These are phyloP conservation scores for Alca torda DNA, from an alignment of 2,797 vertebrate species.

Conservation along the genomic window DNA sequence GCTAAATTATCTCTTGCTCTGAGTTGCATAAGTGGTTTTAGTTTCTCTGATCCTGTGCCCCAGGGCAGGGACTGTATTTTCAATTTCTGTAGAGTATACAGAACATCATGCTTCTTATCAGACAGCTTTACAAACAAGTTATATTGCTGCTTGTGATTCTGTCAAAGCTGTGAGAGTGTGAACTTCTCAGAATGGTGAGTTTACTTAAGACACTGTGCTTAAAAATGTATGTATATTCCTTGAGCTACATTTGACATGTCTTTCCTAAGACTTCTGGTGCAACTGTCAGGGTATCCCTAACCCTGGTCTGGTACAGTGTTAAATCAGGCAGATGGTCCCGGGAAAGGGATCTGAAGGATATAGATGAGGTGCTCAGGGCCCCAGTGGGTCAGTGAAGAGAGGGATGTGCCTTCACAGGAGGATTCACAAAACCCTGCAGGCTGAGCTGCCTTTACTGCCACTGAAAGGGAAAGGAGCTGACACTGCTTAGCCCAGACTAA, in stretches of 20 bases:
- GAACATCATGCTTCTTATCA: not conserved
- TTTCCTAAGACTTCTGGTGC: not conserved
- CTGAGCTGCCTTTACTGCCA: not conserved
- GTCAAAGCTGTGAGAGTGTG: not conserved
- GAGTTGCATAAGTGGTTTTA: not conserved
- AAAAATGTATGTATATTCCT: not conserved
- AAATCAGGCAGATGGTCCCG: not conserved
- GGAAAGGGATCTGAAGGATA: not conserved
- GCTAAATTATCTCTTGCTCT: not conserved
- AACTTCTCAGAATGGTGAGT: not conserved
- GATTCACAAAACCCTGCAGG: not conserved
- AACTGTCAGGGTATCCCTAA: not conserved
- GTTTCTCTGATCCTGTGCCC: not conserved
- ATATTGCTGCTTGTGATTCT: not conserved
- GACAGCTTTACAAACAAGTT: constrained; percentile 18
- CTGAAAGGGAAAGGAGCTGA: not conserved
- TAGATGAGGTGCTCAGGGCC: not conserved
- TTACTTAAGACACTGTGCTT: not conserved
- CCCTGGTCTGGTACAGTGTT: not conserved
- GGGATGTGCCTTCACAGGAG: not conserved
- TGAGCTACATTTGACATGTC: not conserved
- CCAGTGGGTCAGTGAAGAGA: not conserved
- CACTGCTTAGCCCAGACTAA: not conserved
- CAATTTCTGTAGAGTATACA: not conserved
- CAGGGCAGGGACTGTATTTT: not conserved